These are phyloP conservation scores for Thamnophis elegans DNA, from an alignment of 2,797 vertebrate genomes.

Conservation along the genomic window DNA sequence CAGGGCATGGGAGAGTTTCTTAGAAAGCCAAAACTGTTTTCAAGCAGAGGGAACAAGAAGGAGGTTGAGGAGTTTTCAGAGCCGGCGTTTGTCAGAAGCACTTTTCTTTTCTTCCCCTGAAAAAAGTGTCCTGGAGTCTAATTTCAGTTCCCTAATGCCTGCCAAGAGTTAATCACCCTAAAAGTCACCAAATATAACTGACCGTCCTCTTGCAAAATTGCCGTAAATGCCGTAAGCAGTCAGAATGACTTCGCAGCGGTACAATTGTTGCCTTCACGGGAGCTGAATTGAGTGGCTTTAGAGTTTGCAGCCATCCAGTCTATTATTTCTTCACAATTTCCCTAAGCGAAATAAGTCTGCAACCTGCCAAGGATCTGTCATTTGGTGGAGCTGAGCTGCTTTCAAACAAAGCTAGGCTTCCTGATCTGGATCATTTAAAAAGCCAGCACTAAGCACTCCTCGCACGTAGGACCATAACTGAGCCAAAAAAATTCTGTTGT, in stretches of 20 bases:
- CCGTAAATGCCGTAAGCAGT: neutral
- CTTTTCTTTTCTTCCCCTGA: neutral
- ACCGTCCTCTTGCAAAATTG: slow-evolving; percentile 17
- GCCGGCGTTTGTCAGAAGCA: neutral
- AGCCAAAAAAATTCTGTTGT: neutral
- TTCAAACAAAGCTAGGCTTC: neutral
- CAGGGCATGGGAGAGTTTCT: neutral
- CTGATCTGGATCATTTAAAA: neutral
- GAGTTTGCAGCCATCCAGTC: neutral
- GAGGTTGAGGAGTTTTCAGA: neutral
- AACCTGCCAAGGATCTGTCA: slow-evolving; percentile 24
- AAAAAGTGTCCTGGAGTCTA: slow-evolving; percentile 7
- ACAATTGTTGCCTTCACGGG: slow-evolving; percentile 16
- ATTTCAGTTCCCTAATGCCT: slow-evolving; percentile 9
- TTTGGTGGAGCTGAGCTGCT: slow-evolving; percentile 9
- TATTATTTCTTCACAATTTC: slow-evolving; percentile 27
- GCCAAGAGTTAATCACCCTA: slow-evolving; percentile 30
- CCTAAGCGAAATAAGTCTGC: slow-evolving; percentile 1
- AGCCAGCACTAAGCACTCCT: too few relatives aligned
- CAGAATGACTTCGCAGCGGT: neutral
- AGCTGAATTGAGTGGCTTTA: neutral
- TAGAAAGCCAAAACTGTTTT: neutral
- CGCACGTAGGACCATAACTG: neutral
- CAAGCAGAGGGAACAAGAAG: neutral
- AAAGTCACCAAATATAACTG: neutral